Evolutionary conservation across 2,113 vertebrate genomes (phyloP).

Genomic region (Epinephelus cyanopodus): DNA sequence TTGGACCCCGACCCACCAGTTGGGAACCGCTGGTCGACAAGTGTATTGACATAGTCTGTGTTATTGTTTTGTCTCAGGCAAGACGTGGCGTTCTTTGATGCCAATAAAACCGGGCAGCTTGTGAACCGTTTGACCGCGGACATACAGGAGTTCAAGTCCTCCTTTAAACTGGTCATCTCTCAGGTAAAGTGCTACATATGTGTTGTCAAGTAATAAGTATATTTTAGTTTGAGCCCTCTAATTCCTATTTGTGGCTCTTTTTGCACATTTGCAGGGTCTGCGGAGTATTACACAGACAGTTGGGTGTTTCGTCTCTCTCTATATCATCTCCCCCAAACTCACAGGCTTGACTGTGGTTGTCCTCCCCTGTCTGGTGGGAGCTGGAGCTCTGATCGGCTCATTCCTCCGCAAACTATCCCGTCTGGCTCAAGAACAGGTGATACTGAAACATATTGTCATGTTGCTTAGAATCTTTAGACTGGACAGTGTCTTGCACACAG

Average conservation of each 20-base stretch:
- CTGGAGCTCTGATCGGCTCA: slow-evolving; percentile 89
- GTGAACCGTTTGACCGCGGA: slow-evolving; percentile 92
- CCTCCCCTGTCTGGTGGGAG: slow-evolving; percentile 89
- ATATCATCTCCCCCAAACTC: slow-evolving; percentile 93
- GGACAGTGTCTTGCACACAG: neutral
- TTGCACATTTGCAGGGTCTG: slow-evolving; percentile 86
- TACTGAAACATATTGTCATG: neutral
- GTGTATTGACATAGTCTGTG: neutral
- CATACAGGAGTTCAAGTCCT: slow-evolving; percentile 97
- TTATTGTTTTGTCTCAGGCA: slow-evolving; percentile 82
- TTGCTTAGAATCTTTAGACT: neutral
- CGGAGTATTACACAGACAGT: slow-evolving; percentile 91
- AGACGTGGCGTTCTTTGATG: slow-evolving; percentile 94
- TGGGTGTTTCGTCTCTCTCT: slow-evolving; percentile 93
- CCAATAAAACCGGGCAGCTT: slow-evolving; percentile 92
- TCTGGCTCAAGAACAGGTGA: slow-evolving; percentile 93
- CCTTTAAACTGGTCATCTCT: slow-evolving; percentile 94
- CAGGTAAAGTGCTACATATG: slow-evolving; percentile 83
- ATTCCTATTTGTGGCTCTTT: neutral
- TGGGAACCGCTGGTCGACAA: no score
- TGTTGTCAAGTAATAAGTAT: neutral
- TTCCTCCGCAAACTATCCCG: slow-evolving; percentile 91
- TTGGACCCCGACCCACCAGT: no score
- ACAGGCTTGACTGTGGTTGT: slow-evolving; percentile 88
- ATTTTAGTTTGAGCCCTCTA: neutral